phyloP scores from a whole-genome alignment of 1,140 invertebrate genomes.

The Leucophenga varia region DNA sequence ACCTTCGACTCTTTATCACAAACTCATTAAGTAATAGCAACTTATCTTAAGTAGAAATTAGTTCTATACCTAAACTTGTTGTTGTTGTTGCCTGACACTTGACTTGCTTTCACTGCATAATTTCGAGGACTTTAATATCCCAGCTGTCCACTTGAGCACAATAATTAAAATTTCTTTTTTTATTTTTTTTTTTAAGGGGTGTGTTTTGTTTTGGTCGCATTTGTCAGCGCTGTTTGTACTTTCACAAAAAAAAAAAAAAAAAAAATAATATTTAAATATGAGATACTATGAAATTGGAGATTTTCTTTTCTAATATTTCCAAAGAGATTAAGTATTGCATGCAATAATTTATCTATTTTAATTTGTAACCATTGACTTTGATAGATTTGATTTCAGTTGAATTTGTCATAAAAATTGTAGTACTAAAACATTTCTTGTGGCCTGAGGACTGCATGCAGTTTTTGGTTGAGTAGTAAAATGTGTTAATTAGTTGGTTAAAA shows the following conservation, averaged over 20 bases:
- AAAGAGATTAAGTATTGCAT: constrained; percentile 23
- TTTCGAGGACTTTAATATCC: constrained; percentile 6
- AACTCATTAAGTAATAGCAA: constrained; percentile 49
- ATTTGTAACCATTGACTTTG: constrained; percentile 16
- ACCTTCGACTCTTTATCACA: constrained; percentile 34
- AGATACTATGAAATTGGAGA: constrained; percentile 28
- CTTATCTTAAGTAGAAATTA: constrained; percentile 25
- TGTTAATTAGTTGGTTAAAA: no score
- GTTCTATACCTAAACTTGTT: no score
- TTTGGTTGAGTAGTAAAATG: no score
- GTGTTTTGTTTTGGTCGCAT: constrained; percentile 43
- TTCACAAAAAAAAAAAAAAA: no score
- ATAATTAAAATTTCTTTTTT: no score
- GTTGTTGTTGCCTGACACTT: constrained; percentile 19
- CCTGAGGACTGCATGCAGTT: no score
- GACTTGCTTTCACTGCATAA: constrained; percentile 14
- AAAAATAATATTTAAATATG: constrained; percentile 22
- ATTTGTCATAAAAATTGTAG: no score
- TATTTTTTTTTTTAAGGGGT: constrained; percentile 22
- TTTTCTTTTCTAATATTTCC: constrained; percentile 28
- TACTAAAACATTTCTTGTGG: no score
- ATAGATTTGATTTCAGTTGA: no score
- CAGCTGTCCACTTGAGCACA: no score
- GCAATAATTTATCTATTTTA: constrained; percentile 20
- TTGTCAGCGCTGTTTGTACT: constrained; percentile 25